phyloP scores from a whole-genome alignment of 2,888 invertebrate species.

The Aspidiotus rigidus region DNA sequence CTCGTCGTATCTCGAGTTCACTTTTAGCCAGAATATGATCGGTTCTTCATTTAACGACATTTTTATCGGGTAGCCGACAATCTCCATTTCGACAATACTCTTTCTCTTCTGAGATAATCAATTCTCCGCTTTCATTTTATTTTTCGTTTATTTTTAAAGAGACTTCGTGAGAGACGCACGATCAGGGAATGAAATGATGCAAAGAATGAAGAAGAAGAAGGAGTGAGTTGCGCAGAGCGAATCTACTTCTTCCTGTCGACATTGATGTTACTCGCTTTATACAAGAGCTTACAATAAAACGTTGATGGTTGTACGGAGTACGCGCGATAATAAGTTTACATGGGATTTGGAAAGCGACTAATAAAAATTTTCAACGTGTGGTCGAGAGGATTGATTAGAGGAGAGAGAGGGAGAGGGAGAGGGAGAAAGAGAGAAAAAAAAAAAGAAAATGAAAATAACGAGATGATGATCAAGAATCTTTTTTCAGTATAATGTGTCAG shows the following conservation, averaged over 20 bases:
- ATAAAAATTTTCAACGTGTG: too few relatives aligned
- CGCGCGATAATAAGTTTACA: too few relatives aligned
- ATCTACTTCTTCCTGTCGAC: background rate
- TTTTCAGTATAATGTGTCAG: too few relatives aligned
- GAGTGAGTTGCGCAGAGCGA: background rate
- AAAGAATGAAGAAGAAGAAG: background rate
- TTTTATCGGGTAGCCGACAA: conserved; percentile 31
- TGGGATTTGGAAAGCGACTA: too few relatives aligned
- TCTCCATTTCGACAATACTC: conserved; percentile 20
- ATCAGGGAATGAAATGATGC: too few relatives aligned
- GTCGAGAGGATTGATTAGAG: too few relatives aligned
- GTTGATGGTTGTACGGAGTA: too few relatives aligned
- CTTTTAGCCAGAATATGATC: conserved; percentile 28
- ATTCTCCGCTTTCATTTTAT: conserved; percentile 2
- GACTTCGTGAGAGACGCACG: too few relatives aligned
- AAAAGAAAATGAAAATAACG: too few relatives aligned
- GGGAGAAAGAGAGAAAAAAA: too few relatives aligned
- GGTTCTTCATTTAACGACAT: conserved; percentile 32
- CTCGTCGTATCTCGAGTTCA: conserved; percentile 23
- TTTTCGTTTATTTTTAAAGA: conserved; percentile 10
- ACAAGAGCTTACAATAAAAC: background rate
- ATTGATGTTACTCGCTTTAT: background rate
- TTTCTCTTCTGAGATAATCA: conserved; percentile 9
- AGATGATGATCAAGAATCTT: too few relatives aligned
- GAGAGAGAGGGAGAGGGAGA: too few relatives aligned